Evolutionary conservation across 2,888 invertebrate species (phyloP), one percentile per base, ranked within the genome.

Genomic region (Drosophila merina): DNA sequence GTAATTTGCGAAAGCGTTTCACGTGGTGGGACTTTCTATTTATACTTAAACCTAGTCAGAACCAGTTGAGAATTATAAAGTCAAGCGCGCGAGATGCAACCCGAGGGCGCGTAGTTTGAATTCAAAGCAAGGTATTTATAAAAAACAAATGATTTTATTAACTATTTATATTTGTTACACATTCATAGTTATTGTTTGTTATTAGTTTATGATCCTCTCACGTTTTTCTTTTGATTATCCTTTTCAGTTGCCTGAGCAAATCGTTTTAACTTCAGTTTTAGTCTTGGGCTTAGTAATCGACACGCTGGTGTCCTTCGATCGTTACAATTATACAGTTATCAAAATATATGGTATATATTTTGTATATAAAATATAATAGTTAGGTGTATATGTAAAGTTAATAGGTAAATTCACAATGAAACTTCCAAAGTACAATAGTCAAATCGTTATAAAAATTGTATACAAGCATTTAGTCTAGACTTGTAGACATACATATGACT

Each of bases 181-280:
- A 56, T 42, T 28, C 36, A 55, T 38, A 56, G 36, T 45, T 59
- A 47, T 45, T 44, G 28, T 36, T 58, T 38, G 26, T 8, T 30
- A 45, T 38, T 56, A 56, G 28, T 51, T 40, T n/a, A 0, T 36
- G 12, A 20, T 36, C n/a, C 36, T 36, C 36, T 12, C 36, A 12
- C 14, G 25, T n/a, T 48, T 28, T 14, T 48, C 62, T 73, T 73
- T 82, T 76, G 76, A 79, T 80, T 80, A 76, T 82, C 62, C 55
- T 58, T 79, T 79, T 62, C 75, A 76, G 69, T 68, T 66, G 75
- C 80, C 72, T 79, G 75, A 83, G 84, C 79, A 77, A 64, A 52
- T 60, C 47, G 36, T 68, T 67, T 48, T 66, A 60, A 58, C 28
- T 66, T 66, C 47, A 28, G 45, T 51, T 48, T 50, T 68, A 64